Evolutionary conservation across 2,888 invertebrate species (phyloP).

Genomic region (Anthrax anthrax): DNA sequence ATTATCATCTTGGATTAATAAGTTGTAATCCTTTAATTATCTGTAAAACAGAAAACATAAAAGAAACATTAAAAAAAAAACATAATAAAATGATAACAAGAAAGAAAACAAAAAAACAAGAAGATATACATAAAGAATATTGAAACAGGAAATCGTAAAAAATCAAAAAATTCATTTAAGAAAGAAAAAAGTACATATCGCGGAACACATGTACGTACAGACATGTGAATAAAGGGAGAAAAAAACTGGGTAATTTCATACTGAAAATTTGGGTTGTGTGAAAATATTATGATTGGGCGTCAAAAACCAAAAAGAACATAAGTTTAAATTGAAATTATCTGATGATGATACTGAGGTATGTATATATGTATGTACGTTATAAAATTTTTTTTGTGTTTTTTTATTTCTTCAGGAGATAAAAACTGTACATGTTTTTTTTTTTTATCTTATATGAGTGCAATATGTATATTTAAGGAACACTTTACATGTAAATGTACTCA

Average conservation of each 20-base stretch:
- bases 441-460: too few species aligned
- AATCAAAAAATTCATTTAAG: background rate
- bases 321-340: background rate
- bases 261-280: conserved; percentile 6
- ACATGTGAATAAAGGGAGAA: conserved; percentile 1
- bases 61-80: background rate
- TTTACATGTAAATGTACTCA: too few species aligned
- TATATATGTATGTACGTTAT: too few species aligned
- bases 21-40: background rate
- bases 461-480: too few species aligned
- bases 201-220: too few species aligned
- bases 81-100: background rate
- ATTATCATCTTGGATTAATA: conserved; percentile 1
- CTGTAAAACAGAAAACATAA: conserved; percentile 1
- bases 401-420: too few species aligned
- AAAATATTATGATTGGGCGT: conserved; percentile 1
- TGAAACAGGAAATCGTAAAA: background rate
- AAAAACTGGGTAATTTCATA: background rate
- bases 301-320: background rate
- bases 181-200: background rate
- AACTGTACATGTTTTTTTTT: too few species aligned
- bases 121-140: background rate
- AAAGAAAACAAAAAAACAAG: background rate
- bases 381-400: too few species aligned
- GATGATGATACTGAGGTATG: background rate